Base-by-base conservation (phyloP, 1,140 invertebrate genomes). In the Laodelphax striatellus region DNA sequence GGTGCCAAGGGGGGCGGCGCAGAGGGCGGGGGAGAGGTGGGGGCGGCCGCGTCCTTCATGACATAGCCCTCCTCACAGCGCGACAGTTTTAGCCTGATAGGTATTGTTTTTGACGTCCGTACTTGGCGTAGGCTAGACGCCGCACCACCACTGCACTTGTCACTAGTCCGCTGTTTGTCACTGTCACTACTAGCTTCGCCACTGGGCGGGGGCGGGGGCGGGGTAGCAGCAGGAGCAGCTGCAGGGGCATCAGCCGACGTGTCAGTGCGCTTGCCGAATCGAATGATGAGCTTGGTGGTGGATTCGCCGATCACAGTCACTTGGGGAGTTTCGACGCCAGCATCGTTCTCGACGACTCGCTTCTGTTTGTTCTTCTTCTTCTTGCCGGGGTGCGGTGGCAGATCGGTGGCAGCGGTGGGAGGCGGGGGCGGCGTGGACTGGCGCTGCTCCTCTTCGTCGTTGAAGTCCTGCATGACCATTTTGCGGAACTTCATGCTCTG, bases 401-500 rank as follows among this genome's bases (percentile, higher is more conserved):
- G 34, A 13, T 5, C 8, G 34, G 34, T 3, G 28, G 50, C 17
- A 19, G 43, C 61, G 22, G 82, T 81, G 4, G 34, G 34, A 9
- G 34, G 34, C 10, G 24, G 24, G 68, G 24, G 31, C 21, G 28
- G 55, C 58, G 77, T 53, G n/a, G 31, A 19, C 21, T 31, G 41
- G n/a, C 55, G 22, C 22, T 60, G 59, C 56, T 66, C 75, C 58
- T 86, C 81, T 52, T 81, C 82, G 66, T 82, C 79, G 54, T 84
- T 82, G 65, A 91, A 92, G 66, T 86, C 85, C 10, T 87, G 85
- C 84, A 88, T 88, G 0, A 90, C 82, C 77, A 82, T 83, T 52
- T 84, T 80, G n/a, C 90, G 77, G 71, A 82, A 93, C 67, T 90
- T 91, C 88, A 94, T 92, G 63, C 85, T 90, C 64, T 93, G 88